Conservation (phyloP, 1,140 invertebrate genomes). For the Drosophila novamexicana region DNA sequence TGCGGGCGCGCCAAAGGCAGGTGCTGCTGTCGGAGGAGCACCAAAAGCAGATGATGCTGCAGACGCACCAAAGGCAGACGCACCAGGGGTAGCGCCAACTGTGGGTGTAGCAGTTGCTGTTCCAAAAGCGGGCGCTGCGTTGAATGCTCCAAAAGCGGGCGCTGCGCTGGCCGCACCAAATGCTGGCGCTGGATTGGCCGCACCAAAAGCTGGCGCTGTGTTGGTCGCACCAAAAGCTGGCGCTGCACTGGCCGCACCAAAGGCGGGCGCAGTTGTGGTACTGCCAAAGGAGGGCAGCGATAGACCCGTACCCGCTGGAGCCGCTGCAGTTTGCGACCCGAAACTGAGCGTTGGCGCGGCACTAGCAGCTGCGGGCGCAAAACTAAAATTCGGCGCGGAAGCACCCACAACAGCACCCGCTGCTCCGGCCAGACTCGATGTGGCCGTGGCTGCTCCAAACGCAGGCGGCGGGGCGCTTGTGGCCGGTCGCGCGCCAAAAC, state of each 20-base stretch:
- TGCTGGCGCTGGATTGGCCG: constrained; percentile 20
- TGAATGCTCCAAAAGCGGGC: constrained; percentile 34
- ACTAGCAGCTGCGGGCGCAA: constrained; percentile 10
- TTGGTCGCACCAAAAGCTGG: constrained; percentile 27
- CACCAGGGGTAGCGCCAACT: constrained; percentile 44
- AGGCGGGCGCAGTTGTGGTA: constrained; percentile 28
- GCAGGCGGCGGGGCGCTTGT: constrained; percentile 49
- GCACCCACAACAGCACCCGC: constrained; percentile 33
- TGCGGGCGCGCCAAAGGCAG: constrained; percentile 34
- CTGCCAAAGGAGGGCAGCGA: constrained; percentile 33
- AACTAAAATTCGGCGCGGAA: constrained; percentile 27
- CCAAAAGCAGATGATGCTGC: constrained; percentile 48
- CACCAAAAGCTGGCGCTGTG: constrained; percentile 22
- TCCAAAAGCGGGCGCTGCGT: constrained; percentile 22
- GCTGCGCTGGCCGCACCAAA: constrained; percentile 40
- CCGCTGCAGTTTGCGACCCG: constrained; percentile 38
- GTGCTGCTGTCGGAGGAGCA: constrained; percentile 2
- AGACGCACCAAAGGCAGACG: constrained; percentile 37
- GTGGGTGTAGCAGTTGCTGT: constrained; percentile 18
- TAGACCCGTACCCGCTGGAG: not conserved
- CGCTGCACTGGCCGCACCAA: constrained; percentile 33
- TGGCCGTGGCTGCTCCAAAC: constrained; percentile 54
- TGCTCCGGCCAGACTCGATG: constrained; percentile 29
- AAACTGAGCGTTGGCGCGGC: constrained; percentile 43
- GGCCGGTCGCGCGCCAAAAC: constrained; percentile 69